phyloP scores from a whole-genome alignment of 1,140 invertebrate genomes.

The Phthorimaea operculella region DNA sequence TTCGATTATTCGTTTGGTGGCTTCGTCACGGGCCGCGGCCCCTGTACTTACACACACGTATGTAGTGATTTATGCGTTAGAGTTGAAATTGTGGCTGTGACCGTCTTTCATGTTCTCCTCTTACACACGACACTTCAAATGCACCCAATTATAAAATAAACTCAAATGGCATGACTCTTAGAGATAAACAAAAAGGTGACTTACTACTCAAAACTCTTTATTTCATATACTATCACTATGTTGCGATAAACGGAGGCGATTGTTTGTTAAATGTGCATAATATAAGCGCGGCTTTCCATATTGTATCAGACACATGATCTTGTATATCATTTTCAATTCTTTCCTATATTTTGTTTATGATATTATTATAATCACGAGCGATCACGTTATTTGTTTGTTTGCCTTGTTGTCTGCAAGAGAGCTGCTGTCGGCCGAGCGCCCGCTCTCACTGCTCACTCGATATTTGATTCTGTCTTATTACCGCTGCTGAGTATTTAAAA shows the following conservation, averaged over 20 bases:
- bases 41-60: constrained; percentile 29
- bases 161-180: constrained; percentile 52
- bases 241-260: constrained; percentile 30
- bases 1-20: constrained; percentile 29
- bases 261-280: constrained; percentile 52
- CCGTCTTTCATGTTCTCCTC: constrained; percentile 44
- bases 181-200: constrained; percentile 64
- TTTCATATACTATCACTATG: constrained; percentile 44
- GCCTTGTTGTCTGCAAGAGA: constrained; percentile 30
- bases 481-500: constrained; percentile 50
- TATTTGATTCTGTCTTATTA: constrained; percentile 18
- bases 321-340: constrained; percentile 31
- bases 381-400: constrained; percentile 50
- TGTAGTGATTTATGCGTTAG: constrained; percentile 40
- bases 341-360: constrained; percentile 30
- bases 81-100: constrained; percentile 63
- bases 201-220: constrained; percentile 72
- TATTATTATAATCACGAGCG: constrained; percentile 33
- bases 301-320: constrained; percentile 35
- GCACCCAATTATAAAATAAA: constrained; percentile 27
- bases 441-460: constrained; percentile 17
- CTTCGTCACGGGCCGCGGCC: constrained; percentile 33
- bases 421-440: constrained; percentile 9
- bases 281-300: constrained; percentile 48
- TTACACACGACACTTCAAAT: constrained; percentile 41